These are phyloP conservation scores for Solenopsis invicta DNA, from an alignment of 1,140 invertebrate species.

Conservation along the genomic window DNA sequence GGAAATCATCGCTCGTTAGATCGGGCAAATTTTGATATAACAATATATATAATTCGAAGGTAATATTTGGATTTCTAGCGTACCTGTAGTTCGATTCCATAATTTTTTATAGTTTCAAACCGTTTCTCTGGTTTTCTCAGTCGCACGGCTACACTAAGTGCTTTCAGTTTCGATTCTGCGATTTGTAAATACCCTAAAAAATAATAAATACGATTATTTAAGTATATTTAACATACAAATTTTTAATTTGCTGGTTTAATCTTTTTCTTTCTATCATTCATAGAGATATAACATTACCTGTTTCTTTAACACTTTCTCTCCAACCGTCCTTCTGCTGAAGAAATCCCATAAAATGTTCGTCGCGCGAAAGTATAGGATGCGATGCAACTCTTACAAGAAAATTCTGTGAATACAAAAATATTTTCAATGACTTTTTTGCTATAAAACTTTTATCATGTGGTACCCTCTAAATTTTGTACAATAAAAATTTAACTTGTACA, in stretches of 20 bases:
- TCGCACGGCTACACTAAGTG: conserved; percentile 91
- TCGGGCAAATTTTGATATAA: no score
- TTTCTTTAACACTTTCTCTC: conserved; percentile 92
- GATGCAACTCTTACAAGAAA: conserved; percentile 92
- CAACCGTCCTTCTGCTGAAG: conserved; percentile 92
- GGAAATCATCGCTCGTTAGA: no score
- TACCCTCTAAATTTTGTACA: not conserved
- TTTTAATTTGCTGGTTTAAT: not conserved
- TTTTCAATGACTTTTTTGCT: conserved; percentile 18
- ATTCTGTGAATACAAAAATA: conserved; percentile 87
- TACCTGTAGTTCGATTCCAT: conserved; percentile 92
- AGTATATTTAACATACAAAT: not conserved
- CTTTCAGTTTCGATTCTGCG: conserved; percentile 93
- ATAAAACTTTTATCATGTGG: conserved; percentile 28
- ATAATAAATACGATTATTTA: conserved; percentile 14
- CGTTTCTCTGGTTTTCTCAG: conserved; percentile 91
- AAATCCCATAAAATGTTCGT: conserved; percentile 92
- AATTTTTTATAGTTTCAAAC: conserved; percentile 93
- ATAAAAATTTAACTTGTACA: no score
- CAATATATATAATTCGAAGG: not conserved
- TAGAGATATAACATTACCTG: conserved; percentile 74
- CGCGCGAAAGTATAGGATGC: conserved; percentile 91
- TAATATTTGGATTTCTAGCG: conserved; percentile 71
- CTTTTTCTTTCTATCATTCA: conserved; percentile 84
- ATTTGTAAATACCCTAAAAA: conserved; percentile 89